Base-by-base conservation (phyloP, 2,888 invertebrate genomes). In the Antitype chi region DNA sequence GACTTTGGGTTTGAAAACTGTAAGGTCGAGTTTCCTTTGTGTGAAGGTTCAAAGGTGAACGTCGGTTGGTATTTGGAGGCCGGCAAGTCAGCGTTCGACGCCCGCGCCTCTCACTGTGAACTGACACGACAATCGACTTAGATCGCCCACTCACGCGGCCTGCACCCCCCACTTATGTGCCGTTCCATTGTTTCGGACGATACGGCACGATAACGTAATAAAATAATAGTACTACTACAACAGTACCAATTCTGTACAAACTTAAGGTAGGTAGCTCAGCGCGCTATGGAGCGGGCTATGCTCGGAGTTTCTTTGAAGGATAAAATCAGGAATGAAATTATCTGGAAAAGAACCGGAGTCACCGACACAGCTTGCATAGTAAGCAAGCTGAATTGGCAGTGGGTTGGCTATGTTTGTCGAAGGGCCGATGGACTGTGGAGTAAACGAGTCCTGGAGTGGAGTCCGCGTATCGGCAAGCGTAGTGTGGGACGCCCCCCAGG, bases 91-190 rank as follows among this genome's bases (percentile, higher is more conserved):
- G 80, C 86, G 90, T 88, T 89, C 94, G 94, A 94, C 96, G 95
- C 95, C 93, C 94, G 95, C 96, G 96, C 95, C 94, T 94, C 94
- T 94, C 92, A 91, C 93, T 91, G 80, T 84, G 84, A 83, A 90
- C 91, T 90, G 90, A 90, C 88, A 84, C 83, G 76, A 76, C 80
- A 85, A 86, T 86, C 86, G 86, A 87, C 88, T 89, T 89, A 86
- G 91, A 90, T 91, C 92, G 92, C 90, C 91, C 91, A 94, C 93
- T 93, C 94, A 90, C 91, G 91, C 94, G 93, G 90, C 89, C 89
- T 88, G 87, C 91, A 91, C 91, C 94, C 94, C 94, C 95, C 94
- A 92, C 94, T 94, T 85, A 89, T 82, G 85, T 81, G 70, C 70
- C 82, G 86, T 53, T 91, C 87, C 93, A 91, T 89, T 91, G 88